Evolutionary conservation across 2,888 invertebrate genomes (phyloP), one percentile per base, ranked within the genome.

Genomic region (Acronicta psi): DNA sequence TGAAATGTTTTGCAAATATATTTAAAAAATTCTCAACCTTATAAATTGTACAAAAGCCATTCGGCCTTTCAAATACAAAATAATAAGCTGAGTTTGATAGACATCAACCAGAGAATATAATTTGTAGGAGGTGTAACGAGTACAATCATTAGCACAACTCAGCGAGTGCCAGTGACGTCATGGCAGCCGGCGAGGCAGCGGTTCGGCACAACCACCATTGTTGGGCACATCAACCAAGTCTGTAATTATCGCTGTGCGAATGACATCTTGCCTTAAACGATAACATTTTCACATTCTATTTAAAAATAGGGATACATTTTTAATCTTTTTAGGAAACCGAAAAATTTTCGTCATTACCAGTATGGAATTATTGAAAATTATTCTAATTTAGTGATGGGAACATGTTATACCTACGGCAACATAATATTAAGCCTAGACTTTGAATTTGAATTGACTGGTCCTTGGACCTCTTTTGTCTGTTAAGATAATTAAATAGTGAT

Each of bases 191-290:
- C 7, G 31, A 2, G n/a, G 34, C 5, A n/a, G 47, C 52, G 34
- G 54, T 59, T 14, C 40, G 47, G 53, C 40, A 42, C 40, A 58
- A 46, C 61, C 60, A 59, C 72, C 76, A 83, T 86, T 83, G 82
- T 81, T 52, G 57, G 59, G 57, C 62, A 63, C 74, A 71, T 78
- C 81, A 74, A 55, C 62, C 72, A 45, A 29, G 78, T 76, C 84
- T 83, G 74, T 88, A 88, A 89, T 89, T 89, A 88, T 80, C 65
- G 62, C 65, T 63, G 80, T 87, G 88, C 73, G 59, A 59, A 69
- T 86, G 88, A 88, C 86, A 81, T 77, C 62, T 55, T 23, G 34
- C 20, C 42, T 58, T 41, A 45, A 60, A 38, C 42, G 16, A 55
- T 10, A 46, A 57, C 59, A 58, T 63, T 42, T 51, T 56, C 13